A percentile compares a stretch with the other conserved stretches of the same genome.
Evolutionary conservation across 2,113 vertebrate species (phyloP).

Genomic region (Hippotragus niger): DNA sequence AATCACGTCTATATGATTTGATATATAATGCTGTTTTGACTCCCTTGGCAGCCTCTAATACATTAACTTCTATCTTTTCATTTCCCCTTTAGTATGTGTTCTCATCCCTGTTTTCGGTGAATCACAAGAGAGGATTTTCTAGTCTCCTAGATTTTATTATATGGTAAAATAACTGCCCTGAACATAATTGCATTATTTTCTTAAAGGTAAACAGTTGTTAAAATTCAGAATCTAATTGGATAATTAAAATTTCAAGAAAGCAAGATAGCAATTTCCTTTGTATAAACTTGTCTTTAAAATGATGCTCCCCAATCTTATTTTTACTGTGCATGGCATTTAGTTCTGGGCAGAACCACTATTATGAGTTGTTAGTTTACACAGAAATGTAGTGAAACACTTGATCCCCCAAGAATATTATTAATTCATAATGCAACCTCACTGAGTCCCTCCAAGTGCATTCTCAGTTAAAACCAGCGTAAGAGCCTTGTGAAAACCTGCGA

Average conservation of each 20-base stretch:
- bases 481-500: background rate
- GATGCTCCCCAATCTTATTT: conserved; percentile 42
- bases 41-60: background rate
- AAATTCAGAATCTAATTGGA: conserved; percentile 60
- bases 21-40: conserved; percentile 12
- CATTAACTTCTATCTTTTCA: conserved; percentile 43
- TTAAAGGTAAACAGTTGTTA: conserved; percentile 63
- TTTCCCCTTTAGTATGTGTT: background rate
- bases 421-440: background rate
- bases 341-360: conserved; percentile 29
- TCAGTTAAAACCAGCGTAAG: background rate
- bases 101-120: background rate
- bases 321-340: conserved; percentile 12
- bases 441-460: background rate
- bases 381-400: background rate
- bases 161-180: conserved; percentile 29
- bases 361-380: conserved; percentile 28
- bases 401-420: conserved; percentile 23
- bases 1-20: background rate
- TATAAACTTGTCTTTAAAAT: conserved; percentile 39
- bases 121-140: conserved; percentile 17
- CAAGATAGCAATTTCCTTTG: conserved; percentile 30
- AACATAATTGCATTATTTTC: conserved; percentile 54
- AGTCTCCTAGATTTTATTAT: conserved; percentile 20
- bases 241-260: conserved; percentile 59